These are phyloP conservation scores for Macrosteles quadrilineatus DNA, from an alignment of 1,140 invertebrate species.

Conservation along the genomic window DNA sequence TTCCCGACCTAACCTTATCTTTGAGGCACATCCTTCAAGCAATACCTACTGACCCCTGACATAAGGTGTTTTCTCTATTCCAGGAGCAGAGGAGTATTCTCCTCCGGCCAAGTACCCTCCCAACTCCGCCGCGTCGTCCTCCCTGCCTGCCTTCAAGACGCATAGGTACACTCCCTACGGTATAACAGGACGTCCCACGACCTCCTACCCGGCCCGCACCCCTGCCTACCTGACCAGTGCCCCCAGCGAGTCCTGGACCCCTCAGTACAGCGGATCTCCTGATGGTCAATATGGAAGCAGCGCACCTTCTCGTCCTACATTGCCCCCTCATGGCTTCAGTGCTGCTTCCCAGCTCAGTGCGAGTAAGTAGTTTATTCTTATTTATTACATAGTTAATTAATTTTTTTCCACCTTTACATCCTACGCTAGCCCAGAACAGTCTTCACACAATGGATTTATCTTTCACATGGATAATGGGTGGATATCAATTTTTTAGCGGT, in stretches of 20 bases:
- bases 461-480: too few relatives aligned
- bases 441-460: too few relatives aligned
- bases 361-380: too few relatives aligned
- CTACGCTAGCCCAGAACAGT: too few relatives aligned
- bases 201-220: not conserved
- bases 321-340: not conserved
- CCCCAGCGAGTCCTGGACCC: not conserved
- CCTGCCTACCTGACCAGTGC: not conserved
- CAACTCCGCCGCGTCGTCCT: not conserved
- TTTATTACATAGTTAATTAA: too few relatives aligned
- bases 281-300: not conserved
- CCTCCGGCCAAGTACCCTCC: not conserved
- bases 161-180: not conserved
- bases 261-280: not conserved
- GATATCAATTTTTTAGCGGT: too few relatives aligned
- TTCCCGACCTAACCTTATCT: too few relatives aligned
- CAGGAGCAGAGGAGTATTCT: conserved; percentile 1
- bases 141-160: conserved; percentile 5
- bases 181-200: not conserved
- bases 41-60: too few relatives aligned
- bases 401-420: too few relatives aligned
- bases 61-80: too few relatives aligned
- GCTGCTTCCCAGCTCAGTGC: conserved; percentile 12
- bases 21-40: too few relatives aligned
- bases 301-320: not conserved